Base-by-base conservation (phyloP, 37 sponge, comb jelly and placozoan genomes). In the Diacarnus erythraeanus region DNA sequence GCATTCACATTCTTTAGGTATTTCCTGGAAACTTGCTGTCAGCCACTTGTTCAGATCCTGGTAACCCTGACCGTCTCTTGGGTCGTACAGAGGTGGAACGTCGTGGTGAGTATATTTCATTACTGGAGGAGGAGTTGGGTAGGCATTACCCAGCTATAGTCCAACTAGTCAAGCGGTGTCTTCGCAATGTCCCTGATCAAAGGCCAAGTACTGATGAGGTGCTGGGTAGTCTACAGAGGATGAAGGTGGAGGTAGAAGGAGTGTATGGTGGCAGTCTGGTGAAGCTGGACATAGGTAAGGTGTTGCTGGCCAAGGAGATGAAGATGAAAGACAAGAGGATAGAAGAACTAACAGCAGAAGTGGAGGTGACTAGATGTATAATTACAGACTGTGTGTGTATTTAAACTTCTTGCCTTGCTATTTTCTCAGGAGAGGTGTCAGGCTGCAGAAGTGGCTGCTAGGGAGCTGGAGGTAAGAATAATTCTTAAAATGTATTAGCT, bases 41-140 rank as follows among this genome's bases (percentile, higher is more conserved):
- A 2, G 1, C 33, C 37, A 60, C 77, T 0, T 76, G 39, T 41
- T 23, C 57, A 21, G 77, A 76, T 59, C 41, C 59, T 5, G 6
- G 60, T 33, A 59, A 71, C 23, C 42, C 77, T 57, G 61, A 59
- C 25, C 59, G 63, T 27, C 2, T 60, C 63, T 29, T 59, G 22
- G 41, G 36, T 59, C 77, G 77, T 39, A 36, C 59, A 39, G 77
- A 76, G 36, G 61, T 76, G 30, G 77, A 76, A 41, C 63, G 77
- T 36, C 77, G 77, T 36, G 41, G 37, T 9, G 41, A 2, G 42
- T 59, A 76, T 42, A 42, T 71, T 3, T 41, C 38, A 26, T 10
- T 35, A 3, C 42, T 71, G 26, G 71, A 71, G n/a, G 17, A 30
- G 1, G 1, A 39, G 3, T 8, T 65, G 2, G 71, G 42, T n/a